A percentile compares a stretch with the other conserved stretches of the same genome.
phyloP scores from a whole-genome alignment of 1,140 invertebrate species.

The Listronotus bonariensis region DNA sequence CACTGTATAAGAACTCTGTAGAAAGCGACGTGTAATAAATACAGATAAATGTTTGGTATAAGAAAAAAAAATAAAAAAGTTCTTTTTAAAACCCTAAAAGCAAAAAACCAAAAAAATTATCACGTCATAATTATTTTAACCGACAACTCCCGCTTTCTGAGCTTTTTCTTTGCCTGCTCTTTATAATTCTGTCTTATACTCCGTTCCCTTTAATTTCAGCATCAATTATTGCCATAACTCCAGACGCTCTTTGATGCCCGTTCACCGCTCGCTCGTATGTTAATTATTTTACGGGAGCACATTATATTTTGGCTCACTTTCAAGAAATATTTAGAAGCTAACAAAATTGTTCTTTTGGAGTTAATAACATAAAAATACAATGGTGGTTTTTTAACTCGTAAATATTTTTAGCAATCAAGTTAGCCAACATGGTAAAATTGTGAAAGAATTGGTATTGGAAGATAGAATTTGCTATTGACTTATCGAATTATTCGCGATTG shows the following conservation, averaged over 20 bases:
- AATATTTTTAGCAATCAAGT: background rate
- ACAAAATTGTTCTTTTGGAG: conserved; percentile 9
- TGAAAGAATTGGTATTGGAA: too few species aligned
- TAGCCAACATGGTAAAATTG: background rate
- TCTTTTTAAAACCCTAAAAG: too few species aligned
- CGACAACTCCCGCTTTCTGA: conserved; percentile 16
- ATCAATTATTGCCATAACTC: conserved; percentile 35
- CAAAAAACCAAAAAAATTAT: too few species aligned
- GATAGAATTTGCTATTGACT: too few species aligned
- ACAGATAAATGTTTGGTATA: too few species aligned
- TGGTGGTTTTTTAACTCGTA: background rate
- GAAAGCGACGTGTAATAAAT: too few species aligned
- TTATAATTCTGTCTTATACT: conserved; percentile 33
- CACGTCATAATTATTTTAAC: conserved; percentile 33
- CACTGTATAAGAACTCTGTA: too few species aligned
- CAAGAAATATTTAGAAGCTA: conserved; percentile 18
- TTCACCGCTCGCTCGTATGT: conserved; percentile 21
- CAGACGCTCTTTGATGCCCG: conserved; percentile 31
- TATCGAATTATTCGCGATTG: too few species aligned
- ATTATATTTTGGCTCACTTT: conserved; percentile 31
- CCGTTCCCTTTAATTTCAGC: conserved; percentile 36
- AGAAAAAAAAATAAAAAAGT: too few species aligned
- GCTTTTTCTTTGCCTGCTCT: conserved; percentile 18
- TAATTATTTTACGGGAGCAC: conserved; percentile 28
- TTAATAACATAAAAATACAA: background rate